Conservation (phyloP, 2,113 vertebrate species). For the Syrmaticus mikado region DNA sequence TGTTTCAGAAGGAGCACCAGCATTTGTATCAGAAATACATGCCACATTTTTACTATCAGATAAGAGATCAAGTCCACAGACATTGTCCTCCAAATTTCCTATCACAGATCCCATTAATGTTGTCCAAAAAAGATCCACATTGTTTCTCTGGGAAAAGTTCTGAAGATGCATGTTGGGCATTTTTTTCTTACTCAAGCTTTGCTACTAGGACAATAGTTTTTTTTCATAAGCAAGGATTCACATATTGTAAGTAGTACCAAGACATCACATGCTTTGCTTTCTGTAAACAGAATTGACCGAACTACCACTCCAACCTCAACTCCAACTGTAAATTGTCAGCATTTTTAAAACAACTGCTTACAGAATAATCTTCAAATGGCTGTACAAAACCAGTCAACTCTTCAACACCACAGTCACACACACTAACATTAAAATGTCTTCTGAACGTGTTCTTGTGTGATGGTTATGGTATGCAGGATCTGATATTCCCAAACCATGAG, state of each 20-base stretch:
- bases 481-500: not conserved
- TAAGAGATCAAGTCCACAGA: not conserved
- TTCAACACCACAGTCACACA: accelerated
- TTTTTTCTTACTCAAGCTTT: not conserved
- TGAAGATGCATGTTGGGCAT: not conserved
- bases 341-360: not conserved
- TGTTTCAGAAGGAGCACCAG: not conserved
- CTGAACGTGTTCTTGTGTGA: not conserved
- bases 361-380: not conserved
- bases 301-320: not conserved
- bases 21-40: not conserved
- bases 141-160: not conserved
- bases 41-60: not conserved
- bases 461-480: too few relatives aligned
- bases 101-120: not conserved
- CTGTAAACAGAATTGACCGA: not conserved
- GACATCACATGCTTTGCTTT: not conserved
- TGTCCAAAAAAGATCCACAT: not conserved
- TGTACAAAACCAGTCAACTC: accelerated
- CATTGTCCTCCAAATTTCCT: not conserved
- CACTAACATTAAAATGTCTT: accelerated
- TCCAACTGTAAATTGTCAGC: not conserved
- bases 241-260: not conserved
- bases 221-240: not conserved
- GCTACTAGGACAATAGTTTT: not conserved